Evolutionary conservation across 2,888 invertebrate species (phyloP).

Genomic region (Morinoia aosen): DNA sequence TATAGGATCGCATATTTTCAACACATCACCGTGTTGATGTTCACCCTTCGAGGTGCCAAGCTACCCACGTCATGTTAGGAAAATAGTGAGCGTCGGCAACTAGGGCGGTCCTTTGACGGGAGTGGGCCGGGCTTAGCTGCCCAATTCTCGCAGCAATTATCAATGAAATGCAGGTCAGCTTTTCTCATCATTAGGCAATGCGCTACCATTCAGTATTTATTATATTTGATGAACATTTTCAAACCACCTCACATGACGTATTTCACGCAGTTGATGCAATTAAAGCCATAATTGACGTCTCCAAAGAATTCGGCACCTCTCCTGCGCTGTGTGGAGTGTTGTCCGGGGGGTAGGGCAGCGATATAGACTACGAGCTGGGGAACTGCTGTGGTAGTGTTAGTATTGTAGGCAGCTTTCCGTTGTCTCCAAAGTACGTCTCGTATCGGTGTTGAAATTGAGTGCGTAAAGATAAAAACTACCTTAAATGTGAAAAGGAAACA

Average conservation of each 20-base stretch:
- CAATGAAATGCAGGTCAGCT: not conserved
- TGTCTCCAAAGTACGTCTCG: conserved; percentile 35
- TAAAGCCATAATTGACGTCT: not conserved
- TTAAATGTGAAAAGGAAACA: not conserved
- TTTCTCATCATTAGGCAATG: not conserved
- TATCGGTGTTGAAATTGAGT: conserved; percentile 11
- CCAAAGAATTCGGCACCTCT: conserved; percentile 38
- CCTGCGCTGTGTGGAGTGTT: not conserved
- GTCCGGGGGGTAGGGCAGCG: conserved; percentile 41
- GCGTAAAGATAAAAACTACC: not conserved
- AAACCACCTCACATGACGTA: not conserved
- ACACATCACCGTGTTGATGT: conserved; percentile 53
- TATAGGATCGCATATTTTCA: conserved; percentile 39
- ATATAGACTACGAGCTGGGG: conserved; percentile 27
- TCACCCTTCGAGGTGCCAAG: conserved; percentile 54
- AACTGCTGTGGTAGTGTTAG: conserved; percentile 48
- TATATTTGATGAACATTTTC: not conserved
- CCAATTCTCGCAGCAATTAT: conserved; percentile 26
- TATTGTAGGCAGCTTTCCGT: conserved; percentile 49
- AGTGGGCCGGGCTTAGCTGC: conserved; percentile 32
- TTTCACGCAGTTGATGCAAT: not conserved
- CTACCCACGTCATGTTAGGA: conserved; percentile 54
- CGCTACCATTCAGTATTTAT: not conserved
- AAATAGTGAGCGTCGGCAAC: conserved; percentile 49
- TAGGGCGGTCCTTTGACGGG: not conserved